Base-by-base conservation (phyloP, 2,797 vertebrate species). In the Melanotaenia pygmaea region DNA sequence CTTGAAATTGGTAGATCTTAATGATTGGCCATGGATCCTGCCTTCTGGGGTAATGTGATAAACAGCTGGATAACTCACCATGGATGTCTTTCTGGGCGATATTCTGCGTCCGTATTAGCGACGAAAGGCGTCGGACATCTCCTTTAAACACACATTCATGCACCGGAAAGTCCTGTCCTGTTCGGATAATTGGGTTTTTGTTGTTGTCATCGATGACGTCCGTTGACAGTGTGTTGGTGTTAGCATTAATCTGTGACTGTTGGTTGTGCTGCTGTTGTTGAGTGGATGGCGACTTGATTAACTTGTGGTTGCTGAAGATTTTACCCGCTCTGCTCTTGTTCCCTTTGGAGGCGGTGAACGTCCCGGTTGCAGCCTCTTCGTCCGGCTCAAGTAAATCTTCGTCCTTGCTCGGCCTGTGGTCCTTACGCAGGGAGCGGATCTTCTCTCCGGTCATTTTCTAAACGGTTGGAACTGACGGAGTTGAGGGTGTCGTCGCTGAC, bases 131-230 rank as follows among this genome's bases (percentile, higher is more conserved):
- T 72, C 98, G 91, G 77, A 99, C 96, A 84, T 99, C 98, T 61
- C 97, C 97, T 85, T 96, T 96, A 86, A 98, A 99, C 59, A 99
- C 98, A 79, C 97, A 96, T 89, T 99, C 97, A 75, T 99, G 98
- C 24, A 99, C 96, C 11, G 97, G 98, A 76, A 96, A 98, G 88
- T 94, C 94, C n/a, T 89, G 91, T 34, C 72, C 73, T 74, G 90
- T 81, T 82, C 85, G 84, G 78, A 93, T 70, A 45, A 91, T 82
- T 4, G 94, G 94, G 86, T 94, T 95, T 71, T 91, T 94, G 88
- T 94, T 95, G 70, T 93, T 93, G 84, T 95, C 94, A 66, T 94
- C 93, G 64, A 91, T 64, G 28, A 93, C 88, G 18, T 91, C 91
- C 28, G 89, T 77, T 45, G 90, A 83, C 74, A 88, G 80, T 5